Conservation (phyloP, 2,888 invertebrate genomes). For the Siphlonurus alternatus region DNA sequence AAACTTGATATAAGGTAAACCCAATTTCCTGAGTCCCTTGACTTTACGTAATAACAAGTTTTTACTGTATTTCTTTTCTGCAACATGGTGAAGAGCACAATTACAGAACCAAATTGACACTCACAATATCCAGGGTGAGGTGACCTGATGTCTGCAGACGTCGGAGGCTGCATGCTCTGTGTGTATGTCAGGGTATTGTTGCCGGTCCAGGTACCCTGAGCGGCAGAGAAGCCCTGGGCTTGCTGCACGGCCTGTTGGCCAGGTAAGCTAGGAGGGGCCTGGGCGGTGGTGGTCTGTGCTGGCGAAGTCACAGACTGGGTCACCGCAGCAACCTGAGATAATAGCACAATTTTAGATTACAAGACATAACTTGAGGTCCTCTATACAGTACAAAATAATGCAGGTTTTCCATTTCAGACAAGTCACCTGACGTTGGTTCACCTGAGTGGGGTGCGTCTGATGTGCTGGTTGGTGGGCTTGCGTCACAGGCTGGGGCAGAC, state of each 20-base stretch:
- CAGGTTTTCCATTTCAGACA: too few relatives aligned
- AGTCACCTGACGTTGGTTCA: too few relatives aligned
- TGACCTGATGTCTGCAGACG: conserved; percentile 32
- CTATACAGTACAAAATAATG: too few relatives aligned
- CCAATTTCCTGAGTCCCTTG: too few relatives aligned
- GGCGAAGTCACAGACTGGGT: not conserved
- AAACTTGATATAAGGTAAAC: too few relatives aligned
- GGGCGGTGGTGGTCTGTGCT: conserved; percentile 21
- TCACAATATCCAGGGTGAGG: conserved; percentile 48
- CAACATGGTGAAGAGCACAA: too few relatives aligned
- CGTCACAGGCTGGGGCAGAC: too few relatives aligned
- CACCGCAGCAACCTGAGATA: not conserved
- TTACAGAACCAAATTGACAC: too few relatives aligned
- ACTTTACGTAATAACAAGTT: too few relatives aligned
- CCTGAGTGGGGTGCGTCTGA: not conserved
- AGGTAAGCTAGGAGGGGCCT: conserved; percentile 4
- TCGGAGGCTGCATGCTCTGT: conserved; percentile 68
- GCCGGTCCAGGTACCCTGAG: conserved; percentile 67
- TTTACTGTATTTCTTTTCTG: too few relatives aligned
- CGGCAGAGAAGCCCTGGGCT: conserved; percentile 20
- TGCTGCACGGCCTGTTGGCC: conserved; percentile 19
- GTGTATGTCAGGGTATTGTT: conserved; percentile 85
- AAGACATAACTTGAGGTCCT: too few relatives aligned
- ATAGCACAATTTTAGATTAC: too few relatives aligned
- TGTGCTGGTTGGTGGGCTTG: not conserved